A percentile compares a stretch with the other conserved stretches of the same genome.
Evolutionary conservation across 2,888 invertebrate species (phyloP).

Genomic region (Eilema sororculum): DNA sequence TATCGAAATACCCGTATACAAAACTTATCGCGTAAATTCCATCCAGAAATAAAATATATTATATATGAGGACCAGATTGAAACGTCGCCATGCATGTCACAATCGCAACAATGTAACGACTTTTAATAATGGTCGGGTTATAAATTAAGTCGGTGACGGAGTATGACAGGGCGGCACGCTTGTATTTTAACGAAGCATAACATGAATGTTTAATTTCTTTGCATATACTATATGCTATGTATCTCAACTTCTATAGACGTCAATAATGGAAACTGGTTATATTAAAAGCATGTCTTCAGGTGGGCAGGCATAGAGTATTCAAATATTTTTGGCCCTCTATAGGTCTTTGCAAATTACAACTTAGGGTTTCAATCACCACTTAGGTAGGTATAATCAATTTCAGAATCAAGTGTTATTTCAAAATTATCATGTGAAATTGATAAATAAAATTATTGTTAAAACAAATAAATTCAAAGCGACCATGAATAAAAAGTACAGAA

Average conservation of each 20-base stretch:
- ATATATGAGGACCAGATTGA: slow-evolving; percentile 3
- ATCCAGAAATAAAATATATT: not conserved
- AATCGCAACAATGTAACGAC: slow-evolving; percentile 69
- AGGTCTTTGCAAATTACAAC: no score
- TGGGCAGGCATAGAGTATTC: not conserved
- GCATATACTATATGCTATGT: not conserved
- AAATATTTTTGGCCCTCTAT: no score
- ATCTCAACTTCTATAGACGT: not conserved
- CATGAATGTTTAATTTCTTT: not conserved
- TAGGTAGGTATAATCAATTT: no score
- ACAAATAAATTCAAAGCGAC: no score
- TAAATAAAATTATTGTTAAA: no score
- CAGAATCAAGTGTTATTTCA: no score
- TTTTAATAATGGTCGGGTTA: slow-evolving; percentile 58
- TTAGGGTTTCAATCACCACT: no score
- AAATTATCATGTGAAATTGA: no score
- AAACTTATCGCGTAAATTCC: not conserved
- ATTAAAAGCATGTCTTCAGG: not conserved
- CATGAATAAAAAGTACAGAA: not conserved
- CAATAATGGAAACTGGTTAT: not conserved
- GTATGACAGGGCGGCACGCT: slow-evolving; percentile 63
- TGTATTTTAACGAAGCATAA: slow-evolving; percentile 16
- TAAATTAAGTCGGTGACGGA: slow-evolving; percentile 71
- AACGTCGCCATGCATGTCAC: slow-evolving; percentile 58
- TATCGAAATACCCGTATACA: not conserved